phyloP scores from a whole-genome alignment of 2,113 vertebrate species.

The Pteropus alecto region DNA sequence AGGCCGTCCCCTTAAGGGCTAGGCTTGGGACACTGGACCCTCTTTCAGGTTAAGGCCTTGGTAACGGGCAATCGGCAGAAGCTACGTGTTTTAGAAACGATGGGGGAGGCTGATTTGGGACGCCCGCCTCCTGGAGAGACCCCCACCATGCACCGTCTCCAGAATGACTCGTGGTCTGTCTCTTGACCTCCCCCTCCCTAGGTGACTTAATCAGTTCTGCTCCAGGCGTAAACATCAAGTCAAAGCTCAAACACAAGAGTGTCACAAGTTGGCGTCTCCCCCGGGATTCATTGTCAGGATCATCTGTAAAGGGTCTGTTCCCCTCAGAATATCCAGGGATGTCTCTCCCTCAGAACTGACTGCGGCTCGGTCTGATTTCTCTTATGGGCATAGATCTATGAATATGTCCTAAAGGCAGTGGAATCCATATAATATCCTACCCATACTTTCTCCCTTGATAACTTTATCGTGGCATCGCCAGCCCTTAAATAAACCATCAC shows the following conservation, averaged over 20 bases:
- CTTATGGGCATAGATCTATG: background rate
- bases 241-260: background rate
- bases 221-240: background rate
- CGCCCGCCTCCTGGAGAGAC: background rate
- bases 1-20: background rate
- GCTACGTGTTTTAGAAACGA: too few species aligned
- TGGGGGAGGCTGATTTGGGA: background rate
- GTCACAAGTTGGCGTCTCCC: background rate
- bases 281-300: background rate
- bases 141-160: background rate
- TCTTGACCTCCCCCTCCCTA: accelerated
- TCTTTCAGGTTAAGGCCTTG: background rate
- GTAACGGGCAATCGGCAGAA: background rate
- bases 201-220: background rate
- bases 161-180: background rate
- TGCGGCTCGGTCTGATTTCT: background rate
- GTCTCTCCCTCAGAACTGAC: background rate
- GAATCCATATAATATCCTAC: background rate
- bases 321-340: too few species aligned
- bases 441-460: background rate
- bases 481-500: background rate
- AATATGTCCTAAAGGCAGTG: background rate
- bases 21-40: background rate
- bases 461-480: background rate
- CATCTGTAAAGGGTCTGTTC: background rate